Evolutionary conservation across 2,797 vertebrate genomes (phyloP), one percentile per base, ranked within the genome.

Genomic region (Sciurus carolinensis): DNA sequence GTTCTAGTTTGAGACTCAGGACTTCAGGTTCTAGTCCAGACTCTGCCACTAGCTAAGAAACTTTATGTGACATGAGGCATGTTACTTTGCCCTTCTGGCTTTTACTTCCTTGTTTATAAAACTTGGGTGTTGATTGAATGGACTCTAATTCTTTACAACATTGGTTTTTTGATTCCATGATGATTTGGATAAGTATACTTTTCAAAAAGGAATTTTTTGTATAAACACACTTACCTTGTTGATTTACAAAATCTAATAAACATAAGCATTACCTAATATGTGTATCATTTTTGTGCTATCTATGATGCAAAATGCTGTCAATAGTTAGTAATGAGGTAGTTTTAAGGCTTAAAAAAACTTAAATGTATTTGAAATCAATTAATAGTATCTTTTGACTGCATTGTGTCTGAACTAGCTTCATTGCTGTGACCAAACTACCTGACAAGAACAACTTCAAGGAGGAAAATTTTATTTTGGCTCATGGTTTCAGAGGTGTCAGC

Each of bases 81-180:
- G 66, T 66, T 42, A 79, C 39, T 77, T 84, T 96, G 44, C 26
- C 44, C 64, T 95, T 91, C 52, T 93, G 72, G 47, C 20, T 85
- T 83, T 92, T 81, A 90, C 42, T 83, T 91, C 39, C 50, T 85
- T 80, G 59, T 85, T 75, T 87, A 10, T 85, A 47, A 95, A 90
- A 90, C 47, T 85, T 96, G 52, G 59, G 33, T 14, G 24, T 26
- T 87, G 54, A 90, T 50, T 13, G 12, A 50, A 80, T 91, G 33
- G 89, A 62, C 82, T 86, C 24, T 81, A 24, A 77, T 77, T 96
- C 64, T 95, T 95, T 95, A 87, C 79, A 91, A n/a, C 28, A 96
- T 67, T 92, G 57, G 62, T 92, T 96, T 95, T 95, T 39, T 80
- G 50, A 57, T 57, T 90, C 7, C 73, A 36, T 30, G 47, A 57